phyloP scores from a whole-genome alignment of 92 coral and sea anemone species.

The Zoanthus solanderi region DNA sequence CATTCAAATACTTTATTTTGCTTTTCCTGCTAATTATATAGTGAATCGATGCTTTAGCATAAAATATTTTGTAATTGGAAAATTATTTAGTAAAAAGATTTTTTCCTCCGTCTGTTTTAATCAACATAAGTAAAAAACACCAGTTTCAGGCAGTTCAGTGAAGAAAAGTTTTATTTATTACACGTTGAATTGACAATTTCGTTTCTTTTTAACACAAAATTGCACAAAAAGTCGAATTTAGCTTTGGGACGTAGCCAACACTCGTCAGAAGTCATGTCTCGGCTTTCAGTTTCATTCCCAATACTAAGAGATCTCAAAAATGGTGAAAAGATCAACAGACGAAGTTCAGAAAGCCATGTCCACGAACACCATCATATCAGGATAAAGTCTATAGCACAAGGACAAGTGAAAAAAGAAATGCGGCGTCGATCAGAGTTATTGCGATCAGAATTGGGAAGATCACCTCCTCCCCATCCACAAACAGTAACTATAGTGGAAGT shows the following conservation, averaged over 20 bases:
- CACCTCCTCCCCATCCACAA: conserved; percentile 30
- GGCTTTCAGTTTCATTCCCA: conserved; percentile 89
- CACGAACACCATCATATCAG: conserved; percentile 67
- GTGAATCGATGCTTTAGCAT: not conserved
- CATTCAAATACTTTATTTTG: not conserved
- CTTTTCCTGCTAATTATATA: not conserved
- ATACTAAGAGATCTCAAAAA: conserved; percentile 78
- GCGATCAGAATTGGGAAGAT: conserved; percentile 2
- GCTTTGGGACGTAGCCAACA: conserved; percentile 87
- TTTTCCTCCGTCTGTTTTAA: not conserved
- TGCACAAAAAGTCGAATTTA: conserved; percentile 66
- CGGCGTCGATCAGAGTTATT: conserved; percentile 75
- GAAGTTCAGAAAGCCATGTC: conserved; percentile 62
- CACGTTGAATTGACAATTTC: not conserved
- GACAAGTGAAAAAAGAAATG: conserved; percentile 83
- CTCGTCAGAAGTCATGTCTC: conserved; percentile 68
- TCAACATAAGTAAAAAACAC: not conserved
- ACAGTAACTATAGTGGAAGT: conserved; percentile 65
- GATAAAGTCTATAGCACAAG: conserved; percentile 95
- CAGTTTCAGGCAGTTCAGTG: not conserved
- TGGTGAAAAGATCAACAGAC: conserved; percentile 85
- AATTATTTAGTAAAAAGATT: not conserved
- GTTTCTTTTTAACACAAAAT: conserved; percentile 7
- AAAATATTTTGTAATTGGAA: not conserved
- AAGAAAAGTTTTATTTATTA: not conserved